Base-by-base conservation (phyloP, 2,888 invertebrate species). In the Hypomecis punctinalis region DNA sequence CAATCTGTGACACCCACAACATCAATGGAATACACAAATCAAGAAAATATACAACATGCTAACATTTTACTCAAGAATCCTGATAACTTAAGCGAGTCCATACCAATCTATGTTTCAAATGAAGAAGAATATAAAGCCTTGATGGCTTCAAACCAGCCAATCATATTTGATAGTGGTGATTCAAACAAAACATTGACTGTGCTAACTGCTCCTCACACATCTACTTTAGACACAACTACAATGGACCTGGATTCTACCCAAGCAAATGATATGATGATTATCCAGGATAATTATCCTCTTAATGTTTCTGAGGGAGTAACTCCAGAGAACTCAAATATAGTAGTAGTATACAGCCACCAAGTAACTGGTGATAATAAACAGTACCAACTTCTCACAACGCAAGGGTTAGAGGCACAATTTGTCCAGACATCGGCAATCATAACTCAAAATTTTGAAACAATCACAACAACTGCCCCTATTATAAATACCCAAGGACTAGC, bases 281-380 rank as follows among this genome's bases (percentile, higher is more conserved):
- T 95, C 51, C 94, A 93, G 69, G 94, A 95, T 71, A 91, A 94
- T 69, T 94, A 93, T 79, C 94, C 94, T 63, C 82, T 94, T 43
- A 94, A 93, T 86, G 94, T 93, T 33, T 86, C 93, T 66, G 90
- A 93, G 71, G 79, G 90, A 40, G 90, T 92, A 59, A 72, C 89
- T 45, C 76, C 83, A 61, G 93, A 94, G 67, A 94, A 94, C 81
- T 93, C 94, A 1, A 95, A 95, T 74, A 95, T 95, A 78, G 95
- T 95, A 10, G 95, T 95, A 52, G 91, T 95, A 13, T 95, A 95
- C 73, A 94, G 94, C 80, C 94, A 95, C 78, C 93, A 94, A 48
- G 90, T 94, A 42, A 92, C 93, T 76, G 93, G 93, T 62, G 90
- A 92, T 79, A 92, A 89, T 76, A 94, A 94, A 72, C 94, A 94